phyloP scores from a whole-genome alignment of 2,113 vertebrate genomes.

The Macquaria ambigua region DNA sequence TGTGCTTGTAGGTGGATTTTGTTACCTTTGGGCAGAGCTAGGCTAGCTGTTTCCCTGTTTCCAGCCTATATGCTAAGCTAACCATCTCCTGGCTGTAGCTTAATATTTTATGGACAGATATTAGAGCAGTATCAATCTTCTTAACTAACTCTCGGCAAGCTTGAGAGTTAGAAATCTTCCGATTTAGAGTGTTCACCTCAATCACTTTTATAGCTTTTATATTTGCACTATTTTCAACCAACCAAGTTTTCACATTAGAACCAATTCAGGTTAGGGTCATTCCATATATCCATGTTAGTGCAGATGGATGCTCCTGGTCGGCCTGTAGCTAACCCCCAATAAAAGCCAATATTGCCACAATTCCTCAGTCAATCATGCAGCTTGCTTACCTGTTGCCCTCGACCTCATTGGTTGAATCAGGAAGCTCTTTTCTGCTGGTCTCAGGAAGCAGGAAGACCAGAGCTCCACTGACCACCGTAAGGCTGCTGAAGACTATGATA shows the following conservation, averaged over 20 bases:
- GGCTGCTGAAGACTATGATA: slow-evolving; percentile 80
- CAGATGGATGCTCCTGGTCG: too few relatives aligned
- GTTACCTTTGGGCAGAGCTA: too few relatives aligned
- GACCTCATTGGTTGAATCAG: slow-evolving; percentile 71
- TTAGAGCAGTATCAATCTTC: neutral
- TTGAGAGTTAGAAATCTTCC: neutral
- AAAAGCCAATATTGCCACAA: neutral
- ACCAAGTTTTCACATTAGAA: neutral
- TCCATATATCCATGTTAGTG: neutral
- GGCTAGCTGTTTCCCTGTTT: too few relatives aligned
- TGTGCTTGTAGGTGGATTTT: too few relatives aligned
- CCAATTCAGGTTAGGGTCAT: neutral
- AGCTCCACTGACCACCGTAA: slow-evolving; percentile 62
- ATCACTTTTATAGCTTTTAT: neutral
- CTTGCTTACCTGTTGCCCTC: slow-evolving; percentile 40
- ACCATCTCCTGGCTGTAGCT: too few relatives aligned
- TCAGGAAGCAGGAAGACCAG: slow-evolving; percentile 85
- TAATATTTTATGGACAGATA: too few relatives aligned
- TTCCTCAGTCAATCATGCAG: neutral
- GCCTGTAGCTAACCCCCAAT: neutral
- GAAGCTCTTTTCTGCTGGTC: slow-evolving; percentile 78
- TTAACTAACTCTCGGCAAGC: neutral
- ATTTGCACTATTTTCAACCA: too few relatives aligned
- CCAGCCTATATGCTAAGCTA: too few relatives aligned
- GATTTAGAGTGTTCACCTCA: neutral